Conservation (phyloP, 2,797 vertebrate genomes). For the Sylvilagus floridanus region DNA sequence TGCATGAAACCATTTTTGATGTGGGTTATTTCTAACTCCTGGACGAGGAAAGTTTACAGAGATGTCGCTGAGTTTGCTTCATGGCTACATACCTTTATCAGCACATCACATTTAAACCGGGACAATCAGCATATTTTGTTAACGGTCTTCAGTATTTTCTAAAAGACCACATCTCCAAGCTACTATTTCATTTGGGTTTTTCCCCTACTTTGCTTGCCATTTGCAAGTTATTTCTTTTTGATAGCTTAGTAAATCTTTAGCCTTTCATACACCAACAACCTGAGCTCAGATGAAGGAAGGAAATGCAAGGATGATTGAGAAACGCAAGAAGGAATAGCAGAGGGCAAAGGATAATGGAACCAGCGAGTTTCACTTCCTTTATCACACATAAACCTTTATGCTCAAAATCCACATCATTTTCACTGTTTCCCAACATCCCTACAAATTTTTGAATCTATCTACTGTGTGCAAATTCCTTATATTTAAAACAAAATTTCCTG, state of each 20-base stretch:
- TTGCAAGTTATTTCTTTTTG: slow-evolving; percentile 66
- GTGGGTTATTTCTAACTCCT: neutral
- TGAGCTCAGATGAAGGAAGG: neutral
- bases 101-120: slow-evolving; percentile 21
- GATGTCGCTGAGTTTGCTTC: neutral
- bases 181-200: neutral
- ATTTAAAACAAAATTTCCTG: slow-evolving; percentile 37
- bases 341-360: neutral
- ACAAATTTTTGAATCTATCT: slow-evolving; percentile 21
- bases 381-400: slow-evolving; percentile 22
- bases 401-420: slow-evolving; percentile 10
- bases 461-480: neutral
- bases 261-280: slow-evolving; percentile 34
- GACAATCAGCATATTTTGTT: slow-evolving; percentile 58
- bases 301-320: slow-evolving; percentile 32
- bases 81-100: neutral
- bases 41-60: neutral
- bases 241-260: slow-evolving; percentile 64
- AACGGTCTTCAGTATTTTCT: slow-evolving; percentile 62
- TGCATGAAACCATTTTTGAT: neutral
- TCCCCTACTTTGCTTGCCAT: neutral
- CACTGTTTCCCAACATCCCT: neutral
- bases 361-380: neutral
- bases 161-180: slow-evolving; percentile 69
- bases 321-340: neutral